A percentile compares a stretch with the other conserved stretches of the same genome.
phyloP scores from a whole-genome alignment of 2,797 vertebrate species.

The Hippopotamyrus pictus region DNA sequence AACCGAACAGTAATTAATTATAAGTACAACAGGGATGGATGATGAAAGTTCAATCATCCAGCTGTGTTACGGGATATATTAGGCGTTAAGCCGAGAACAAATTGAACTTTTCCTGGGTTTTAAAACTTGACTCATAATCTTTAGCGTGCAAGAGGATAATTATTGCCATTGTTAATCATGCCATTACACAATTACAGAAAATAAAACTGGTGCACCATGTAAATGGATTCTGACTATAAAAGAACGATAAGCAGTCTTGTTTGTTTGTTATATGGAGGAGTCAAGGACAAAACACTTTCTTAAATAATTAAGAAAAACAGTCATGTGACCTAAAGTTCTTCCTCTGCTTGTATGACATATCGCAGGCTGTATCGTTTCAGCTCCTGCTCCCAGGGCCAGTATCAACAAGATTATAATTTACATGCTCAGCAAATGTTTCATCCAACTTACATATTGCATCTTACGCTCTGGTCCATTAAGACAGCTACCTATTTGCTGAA shows the following conservation, averaged over 20 bases:
- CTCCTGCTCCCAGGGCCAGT: no score
- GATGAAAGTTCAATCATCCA: slow-evolving; percentile 2
- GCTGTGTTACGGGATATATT: neutral
- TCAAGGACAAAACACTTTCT: neutral
- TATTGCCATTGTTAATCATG: neutral
- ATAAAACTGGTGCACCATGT: neutral
- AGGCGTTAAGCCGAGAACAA: neutral
- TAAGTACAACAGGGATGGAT: neutral
- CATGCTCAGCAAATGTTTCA: neutral
- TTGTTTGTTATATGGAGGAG: neutral
- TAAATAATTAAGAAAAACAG: neutral
- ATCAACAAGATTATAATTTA: neutral
- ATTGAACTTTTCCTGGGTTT: neutral
- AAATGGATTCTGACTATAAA: neutral
- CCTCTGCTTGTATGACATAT: neutral
- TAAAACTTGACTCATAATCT: slow-evolving; percentile 6
- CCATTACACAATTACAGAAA: neutral
- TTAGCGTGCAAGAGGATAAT: neutral
- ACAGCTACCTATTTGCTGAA: slow-evolving; percentile 36
- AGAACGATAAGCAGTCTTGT: neutral
- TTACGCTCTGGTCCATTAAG: slow-evolving; percentile 33
- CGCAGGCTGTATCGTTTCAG: neutral
- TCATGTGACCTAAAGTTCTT: neutral
- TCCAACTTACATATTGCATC: neutral
- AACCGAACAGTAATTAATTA: neutral